Base-by-base conservation (phyloP, 2,888 invertebrate genomes). In the Yponomeuta sedellus region DNA sequence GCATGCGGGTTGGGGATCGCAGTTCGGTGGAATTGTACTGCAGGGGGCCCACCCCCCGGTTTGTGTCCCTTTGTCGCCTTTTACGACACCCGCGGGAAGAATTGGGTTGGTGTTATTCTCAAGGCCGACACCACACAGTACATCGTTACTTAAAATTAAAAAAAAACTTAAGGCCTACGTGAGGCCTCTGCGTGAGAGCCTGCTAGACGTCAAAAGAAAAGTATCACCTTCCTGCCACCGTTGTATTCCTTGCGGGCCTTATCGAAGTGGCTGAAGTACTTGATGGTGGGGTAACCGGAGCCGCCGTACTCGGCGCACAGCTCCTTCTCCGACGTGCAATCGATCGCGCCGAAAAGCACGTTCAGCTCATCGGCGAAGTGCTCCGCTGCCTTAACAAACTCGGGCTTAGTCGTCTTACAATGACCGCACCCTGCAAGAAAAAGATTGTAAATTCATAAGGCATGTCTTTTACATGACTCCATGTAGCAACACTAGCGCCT, bases 401-500 rank as follows among this genome's bases (percentile, higher is more conserved):
- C 96, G 0, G 97, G 97, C 82, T 97, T 97, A 0, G 96, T 94
- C 74, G 93, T 94, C 79, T 97, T 97, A 79, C 97, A 97, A 81
- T 97, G 97, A 0, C 97, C 97, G 81, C 97, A 97, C 97, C 97
- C 97, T 97, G 71, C 59, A 28, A 22, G 16, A 66, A 61, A 22
- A 57, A 20, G 10, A 16, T 12, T 52, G 10, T 12, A 16, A 16
- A 6, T 52, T 1, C 34, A 1, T 25, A 2, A 6, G 3, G 34
- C 34, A 34, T 34, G 34, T 8, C 34, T 34, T 34, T 34, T 34
- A 34, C 5, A 6, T 5, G 34, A 8, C 25, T 1, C 2, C 25
- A 4, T 25, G n/a, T n/a, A n/a, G n/a, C n/a, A n/a, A n/a, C n/a
- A n/a, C n/a, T n/a, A n/a, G n/a, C n/a, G n/a, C n/a, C n/a, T n/a